Conservation (phyloP, 2,888 invertebrate genomes). For the Camponotus fellah region DNA sequence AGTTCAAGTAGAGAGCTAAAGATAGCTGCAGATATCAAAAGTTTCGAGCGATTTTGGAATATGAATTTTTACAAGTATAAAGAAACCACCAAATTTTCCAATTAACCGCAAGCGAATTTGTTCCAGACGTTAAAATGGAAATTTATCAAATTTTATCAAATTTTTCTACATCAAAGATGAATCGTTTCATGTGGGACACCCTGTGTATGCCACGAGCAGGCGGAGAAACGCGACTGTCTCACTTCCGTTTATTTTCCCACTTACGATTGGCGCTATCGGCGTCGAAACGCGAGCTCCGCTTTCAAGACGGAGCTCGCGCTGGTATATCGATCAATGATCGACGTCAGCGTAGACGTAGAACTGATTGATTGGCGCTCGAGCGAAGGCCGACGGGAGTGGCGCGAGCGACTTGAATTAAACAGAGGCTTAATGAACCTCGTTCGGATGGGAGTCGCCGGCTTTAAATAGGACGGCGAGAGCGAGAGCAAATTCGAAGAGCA, state of each 20-base stretch:
- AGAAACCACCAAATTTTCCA: neutral
- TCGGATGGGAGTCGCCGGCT: slow-evolving; percentile 50
- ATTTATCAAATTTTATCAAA: no score
- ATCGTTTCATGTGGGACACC: neutral
- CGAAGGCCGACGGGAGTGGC: slow-evolving; percentile 41
- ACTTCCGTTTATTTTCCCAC: slow-evolving; percentile 38
- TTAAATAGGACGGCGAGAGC: slow-evolving; percentile 49
- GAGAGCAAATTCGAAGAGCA: slow-evolving; percentile 54
- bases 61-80: neutral
- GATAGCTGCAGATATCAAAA: neutral
- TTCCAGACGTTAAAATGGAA: neutral
- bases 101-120: neutral
- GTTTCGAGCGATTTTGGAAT: neutral
- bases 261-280: slow-evolving; percentile 30
- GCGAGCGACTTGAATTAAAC: slow-evolving; percentile 49
- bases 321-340: slow-evolving; percentile 46
- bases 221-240: slow-evolving; percentile 1
- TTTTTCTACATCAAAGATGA: neutral
- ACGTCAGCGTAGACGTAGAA: slow-evolving; percentile 39
- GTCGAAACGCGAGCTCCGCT: slow-evolving; percentile 7
- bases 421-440: slow-evolving; percentile 43
- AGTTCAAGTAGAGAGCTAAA: neutral
- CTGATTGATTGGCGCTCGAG: slow-evolving; percentile 44
- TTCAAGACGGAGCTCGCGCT: neutral
- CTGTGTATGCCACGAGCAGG: neutral